Evolutionary conservation across 2,113 vertebrate species (phyloP).

Genomic region (Chloebia gouldiae): DNA sequence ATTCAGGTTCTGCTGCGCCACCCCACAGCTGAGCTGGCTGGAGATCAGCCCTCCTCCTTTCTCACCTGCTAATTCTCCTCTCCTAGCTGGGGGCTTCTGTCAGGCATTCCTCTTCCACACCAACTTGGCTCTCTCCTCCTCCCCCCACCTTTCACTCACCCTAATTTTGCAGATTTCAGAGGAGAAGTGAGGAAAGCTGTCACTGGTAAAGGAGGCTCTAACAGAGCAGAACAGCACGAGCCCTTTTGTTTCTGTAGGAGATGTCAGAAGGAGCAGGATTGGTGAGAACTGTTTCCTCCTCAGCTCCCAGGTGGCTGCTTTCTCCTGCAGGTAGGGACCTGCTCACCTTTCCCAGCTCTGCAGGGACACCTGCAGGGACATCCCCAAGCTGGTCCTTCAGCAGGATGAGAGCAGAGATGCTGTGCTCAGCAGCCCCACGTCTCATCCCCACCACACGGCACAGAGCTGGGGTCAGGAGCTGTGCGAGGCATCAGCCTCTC

Average conservation of each 20-base stretch:
- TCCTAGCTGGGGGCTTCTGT: background rate
- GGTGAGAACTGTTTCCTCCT: background rate
- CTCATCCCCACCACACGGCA: rapidly evolving
- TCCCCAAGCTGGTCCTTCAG: background rate
- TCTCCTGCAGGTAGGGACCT: background rate
- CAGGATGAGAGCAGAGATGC: background rate
- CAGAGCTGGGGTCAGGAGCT: background rate
- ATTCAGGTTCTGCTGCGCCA: background rate
- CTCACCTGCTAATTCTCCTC: background rate
- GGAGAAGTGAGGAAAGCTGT: constrained; percentile 11
- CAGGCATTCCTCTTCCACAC: background rate
- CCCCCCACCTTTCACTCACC: background rate
- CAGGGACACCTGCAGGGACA: background rate
- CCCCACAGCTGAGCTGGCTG: background rate
- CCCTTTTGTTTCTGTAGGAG: background rate
- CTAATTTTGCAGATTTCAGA: constrained; percentile 30
- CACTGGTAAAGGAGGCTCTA: background rate
- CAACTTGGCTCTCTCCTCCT: background rate
- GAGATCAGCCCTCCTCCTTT: background rate
- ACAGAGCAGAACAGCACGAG: background rate
- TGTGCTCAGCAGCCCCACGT: background rate
- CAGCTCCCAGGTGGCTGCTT: background rate
- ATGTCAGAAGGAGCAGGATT: background rate
- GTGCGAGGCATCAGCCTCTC: background rate
- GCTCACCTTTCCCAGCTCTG: background rate